Conservation (phyloP, 2,888 invertebrate species). For the Tipula confusa region DNA sequence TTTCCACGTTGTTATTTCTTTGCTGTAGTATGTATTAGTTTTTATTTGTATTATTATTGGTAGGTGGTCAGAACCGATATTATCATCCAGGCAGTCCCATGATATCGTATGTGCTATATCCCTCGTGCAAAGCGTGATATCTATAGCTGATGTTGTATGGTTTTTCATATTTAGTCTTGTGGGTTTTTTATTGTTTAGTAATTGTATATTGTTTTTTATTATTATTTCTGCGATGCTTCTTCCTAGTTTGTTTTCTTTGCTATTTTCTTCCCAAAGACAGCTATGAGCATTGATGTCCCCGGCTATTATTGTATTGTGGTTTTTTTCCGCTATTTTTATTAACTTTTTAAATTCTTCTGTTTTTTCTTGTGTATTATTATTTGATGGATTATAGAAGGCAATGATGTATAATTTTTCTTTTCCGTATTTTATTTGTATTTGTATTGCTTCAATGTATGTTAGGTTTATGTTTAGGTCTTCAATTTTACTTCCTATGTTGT, state of each 20-base stretch:
- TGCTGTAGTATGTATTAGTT: too few relatives aligned
- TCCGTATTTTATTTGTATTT: background rate
- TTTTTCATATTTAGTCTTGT: background rate
- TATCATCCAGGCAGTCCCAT: too few relatives aligned
- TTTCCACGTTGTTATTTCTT: too few relatives aligned
- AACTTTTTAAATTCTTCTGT: background rate
- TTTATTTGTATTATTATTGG: too few relatives aligned
- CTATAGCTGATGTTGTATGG: background rate
- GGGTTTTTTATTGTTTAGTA: background rate
- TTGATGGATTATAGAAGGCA: background rate
- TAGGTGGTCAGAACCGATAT: too few relatives aligned
- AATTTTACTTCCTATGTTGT: too few relatives aligned
- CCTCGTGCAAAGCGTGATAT: background rate
- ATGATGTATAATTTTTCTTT: background rate
- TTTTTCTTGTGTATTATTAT: background rate
- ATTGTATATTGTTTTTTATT: background rate
- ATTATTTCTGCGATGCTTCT: background rate
- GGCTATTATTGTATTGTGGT: background rate
- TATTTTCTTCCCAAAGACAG: background rate
- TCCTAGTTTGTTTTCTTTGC: background rate
- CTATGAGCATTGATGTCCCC: too few relatives aligned
- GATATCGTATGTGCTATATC: background rate
- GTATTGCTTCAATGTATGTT: background rate
- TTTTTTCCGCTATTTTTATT: background rate
- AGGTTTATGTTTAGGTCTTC: too few relatives aligned